Conservation (phyloP, 2,113 vertebrate genomes). For the Picathartes gymnocephalus region DNA sequence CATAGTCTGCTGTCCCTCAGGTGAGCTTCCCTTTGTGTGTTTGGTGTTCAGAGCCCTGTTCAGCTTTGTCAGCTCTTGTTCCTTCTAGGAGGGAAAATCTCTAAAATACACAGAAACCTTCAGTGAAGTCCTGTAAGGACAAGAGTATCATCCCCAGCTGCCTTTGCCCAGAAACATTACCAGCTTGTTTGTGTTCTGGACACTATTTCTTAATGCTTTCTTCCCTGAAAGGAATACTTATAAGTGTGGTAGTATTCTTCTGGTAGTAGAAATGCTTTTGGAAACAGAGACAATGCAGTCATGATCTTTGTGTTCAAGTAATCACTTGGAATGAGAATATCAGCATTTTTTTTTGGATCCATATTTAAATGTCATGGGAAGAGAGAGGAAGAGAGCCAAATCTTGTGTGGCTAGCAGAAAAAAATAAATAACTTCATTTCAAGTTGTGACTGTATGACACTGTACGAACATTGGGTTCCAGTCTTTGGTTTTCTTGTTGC, state of each 20-base stretch:
- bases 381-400: neutral
- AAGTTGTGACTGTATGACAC: neutral
- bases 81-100: neutral
- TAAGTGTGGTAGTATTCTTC: neutral
- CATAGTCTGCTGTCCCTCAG: neutral
- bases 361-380: neutral
- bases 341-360: neutral
- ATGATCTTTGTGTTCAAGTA: neutral
- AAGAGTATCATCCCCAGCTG: neutral
- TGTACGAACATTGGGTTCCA: neutral
- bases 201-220: neutral
- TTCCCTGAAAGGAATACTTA: neutral
- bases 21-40: neutral
- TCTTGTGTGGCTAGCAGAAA: neutral
- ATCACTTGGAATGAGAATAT: neutral
- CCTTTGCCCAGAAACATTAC: neutral
- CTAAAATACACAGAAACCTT: neutral
- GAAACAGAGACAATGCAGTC: neutral
- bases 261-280: neutral
- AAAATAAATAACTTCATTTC: neutral
- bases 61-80: neutral
- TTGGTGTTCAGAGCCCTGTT: fast-evolving
- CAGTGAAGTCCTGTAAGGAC: neutral
- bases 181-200: neutral
- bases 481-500: neutral